phyloP scores from a whole-genome alignment of 2,113 vertebrate species.

The Larimichthys polyactis region DNA sequence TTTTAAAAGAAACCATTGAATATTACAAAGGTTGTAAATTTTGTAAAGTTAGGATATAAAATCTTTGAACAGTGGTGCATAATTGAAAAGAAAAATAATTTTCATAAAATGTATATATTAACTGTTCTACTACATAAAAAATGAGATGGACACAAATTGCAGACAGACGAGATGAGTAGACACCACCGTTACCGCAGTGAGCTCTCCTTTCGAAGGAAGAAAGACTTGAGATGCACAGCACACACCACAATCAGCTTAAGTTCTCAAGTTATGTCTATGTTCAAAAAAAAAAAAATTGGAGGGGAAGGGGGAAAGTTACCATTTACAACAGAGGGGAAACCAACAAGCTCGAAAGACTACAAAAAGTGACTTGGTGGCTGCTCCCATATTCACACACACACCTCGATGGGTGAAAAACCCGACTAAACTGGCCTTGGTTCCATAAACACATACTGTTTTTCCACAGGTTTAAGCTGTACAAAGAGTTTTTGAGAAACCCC shows the following conservation, averaged over 20 bases:
- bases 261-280: constrained; percentile 72
- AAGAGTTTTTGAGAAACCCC: constrained; percentile 59
- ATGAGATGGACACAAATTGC: constrained; percentile 79
- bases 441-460: constrained; percentile 58
- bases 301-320: constrained; percentile 9
- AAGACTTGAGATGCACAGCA: constrained; percentile 78
- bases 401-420: constrained; percentile 51
- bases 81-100: constrained; percentile 85
- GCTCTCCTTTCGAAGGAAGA: constrained; percentile 73
- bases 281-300: constrained; percentile 25
- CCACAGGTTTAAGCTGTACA: constrained; percentile 81
- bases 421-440: constrained; percentile 78
- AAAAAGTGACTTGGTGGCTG: constrained; percentile 83
- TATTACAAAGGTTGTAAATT: constrained; percentile 87
- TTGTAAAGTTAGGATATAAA: constrained; percentile 87
- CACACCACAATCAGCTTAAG: constrained; percentile 76
- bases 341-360: constrained; percentile 59
- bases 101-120: constrained; percentile 86
- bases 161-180: constrained; percentile 80
- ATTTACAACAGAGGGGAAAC: constrained; percentile 72
- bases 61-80: constrained; percentile 86
- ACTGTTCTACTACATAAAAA: constrained; percentile 84
- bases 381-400: constrained; percentile 75
- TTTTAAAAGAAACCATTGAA: constrained; percentile 86
- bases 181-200: constrained; percentile 72